These are phyloP conservation scores for Podarcis cretensis DNA, from an alignment of 2,113 vertebrate species.

Conservation along the genomic window DNA sequence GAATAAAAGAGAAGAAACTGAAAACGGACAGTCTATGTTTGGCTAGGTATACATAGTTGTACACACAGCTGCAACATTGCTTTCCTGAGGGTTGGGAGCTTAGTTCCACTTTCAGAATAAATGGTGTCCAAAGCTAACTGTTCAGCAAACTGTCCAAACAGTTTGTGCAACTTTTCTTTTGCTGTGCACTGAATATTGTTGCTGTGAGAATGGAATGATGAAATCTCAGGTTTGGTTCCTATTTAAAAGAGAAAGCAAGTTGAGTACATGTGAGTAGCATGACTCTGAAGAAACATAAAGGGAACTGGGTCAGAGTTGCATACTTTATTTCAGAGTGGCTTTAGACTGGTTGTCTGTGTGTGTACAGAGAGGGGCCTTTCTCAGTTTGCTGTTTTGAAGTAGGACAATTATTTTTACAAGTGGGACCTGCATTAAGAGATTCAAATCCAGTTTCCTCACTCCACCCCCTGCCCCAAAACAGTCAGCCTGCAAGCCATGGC, in stretches of 20 bases:
- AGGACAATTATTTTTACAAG: neutral
- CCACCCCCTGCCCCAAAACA: neutral
- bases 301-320: neutral
- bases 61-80: neutral
- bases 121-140: neutral
- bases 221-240: neutral
- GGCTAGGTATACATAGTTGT: neutral
- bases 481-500: neutral
- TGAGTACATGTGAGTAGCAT: neutral
- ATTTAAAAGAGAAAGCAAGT: neutral
- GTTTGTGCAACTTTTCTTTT: neutral
- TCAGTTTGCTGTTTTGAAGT: neutral
- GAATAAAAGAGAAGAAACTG: neutral
- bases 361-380: neutral
- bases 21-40: neutral
- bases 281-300: neutral
- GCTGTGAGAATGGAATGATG: neutral
- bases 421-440: neutral
- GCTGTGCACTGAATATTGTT: neutral
- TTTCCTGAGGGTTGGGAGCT: too few species aligned
- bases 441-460: neutral
- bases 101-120: neutral
- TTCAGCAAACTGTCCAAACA: neutral
- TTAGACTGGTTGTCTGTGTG: neutral
- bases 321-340: neutral